A percentile compares a stretch with the other conserved stretches of the same genome.
phyloP scores from a whole-genome alignment of 2,888 invertebrate species.

The Agrochola macilenta region DNA sequence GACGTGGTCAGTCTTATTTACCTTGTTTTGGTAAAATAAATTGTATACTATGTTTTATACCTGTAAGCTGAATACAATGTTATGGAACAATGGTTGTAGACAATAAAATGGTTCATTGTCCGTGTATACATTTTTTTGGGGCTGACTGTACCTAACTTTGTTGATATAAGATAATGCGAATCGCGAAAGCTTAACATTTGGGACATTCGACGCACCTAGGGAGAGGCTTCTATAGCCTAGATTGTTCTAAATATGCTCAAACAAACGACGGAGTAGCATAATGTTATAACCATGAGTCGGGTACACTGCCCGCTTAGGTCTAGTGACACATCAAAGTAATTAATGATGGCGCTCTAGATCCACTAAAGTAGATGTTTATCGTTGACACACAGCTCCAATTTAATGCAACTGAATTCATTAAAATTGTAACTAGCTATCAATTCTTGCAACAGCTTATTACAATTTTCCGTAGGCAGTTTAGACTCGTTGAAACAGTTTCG shows the following conservation, averaged over 20 bases:
- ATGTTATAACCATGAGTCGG: conserved; percentile 14
- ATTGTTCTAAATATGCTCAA: background rate
- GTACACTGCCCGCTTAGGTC: conserved; percentile 4
- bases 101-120: too few species aligned
- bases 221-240: background rate
- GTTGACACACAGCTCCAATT: conserved; percentile 33
- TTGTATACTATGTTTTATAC: too few species aligned
- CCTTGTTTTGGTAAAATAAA: too few species aligned
- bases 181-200: too few species aligned
- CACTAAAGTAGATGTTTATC: conserved; percentile 37
- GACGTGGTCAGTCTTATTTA: too few species aligned
- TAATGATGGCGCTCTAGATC: conserved; percentile 40
- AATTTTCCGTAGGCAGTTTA: conserved; percentile 46
- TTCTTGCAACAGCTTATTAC: conserved; percentile 30
- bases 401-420: conserved; percentile 38
- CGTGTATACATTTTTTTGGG: too few species aligned
- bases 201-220: too few species aligned
- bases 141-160: background rate
- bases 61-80: too few species aligned
- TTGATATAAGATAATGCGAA: background rate
- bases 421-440: conserved; percentile 36
- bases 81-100: too few species aligned
- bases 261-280: background rate
- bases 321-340: conserved; percentile 42
- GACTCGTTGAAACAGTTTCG: conserved; percentile 44